Conservation (phyloP, 2,888 invertebrate genomes). For the Onchidella celtica region DNA sequence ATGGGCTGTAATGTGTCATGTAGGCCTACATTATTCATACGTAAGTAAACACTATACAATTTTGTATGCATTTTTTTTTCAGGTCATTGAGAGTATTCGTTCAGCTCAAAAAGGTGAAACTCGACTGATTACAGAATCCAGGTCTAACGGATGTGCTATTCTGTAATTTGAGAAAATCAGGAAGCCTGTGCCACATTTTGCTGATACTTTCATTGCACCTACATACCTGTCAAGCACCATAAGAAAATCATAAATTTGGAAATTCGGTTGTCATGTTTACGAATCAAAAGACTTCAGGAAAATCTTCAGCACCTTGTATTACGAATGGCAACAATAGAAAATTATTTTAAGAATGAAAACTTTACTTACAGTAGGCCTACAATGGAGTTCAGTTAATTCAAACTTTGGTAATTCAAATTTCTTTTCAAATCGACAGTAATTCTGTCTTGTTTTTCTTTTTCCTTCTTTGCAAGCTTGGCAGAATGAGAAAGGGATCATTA, state of each 20-base stretch:
- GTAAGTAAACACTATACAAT: too few species aligned
- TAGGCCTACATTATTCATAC: too few species aligned
- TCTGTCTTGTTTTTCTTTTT: background rate
- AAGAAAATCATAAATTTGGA: background rate
- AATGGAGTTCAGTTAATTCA: too few species aligned
- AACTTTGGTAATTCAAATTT: too few species aligned
- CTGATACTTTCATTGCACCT: background rate
- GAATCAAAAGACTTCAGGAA: background rate
- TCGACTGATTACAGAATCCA: constrained; percentile 55
- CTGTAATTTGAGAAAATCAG: constrained; percentile 47
- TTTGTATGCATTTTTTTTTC: too few species aligned
- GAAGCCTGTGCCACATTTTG: background rate
- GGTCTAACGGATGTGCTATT: constrained; percentile 59
- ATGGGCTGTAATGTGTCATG: too few species aligned
- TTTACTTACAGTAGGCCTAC: too few species aligned
- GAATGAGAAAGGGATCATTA: too few species aligned
- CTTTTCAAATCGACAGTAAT: background rate
- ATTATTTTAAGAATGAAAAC: too few species aligned
- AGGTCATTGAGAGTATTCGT: constrained; percentile 62
- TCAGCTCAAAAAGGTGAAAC: constrained; percentile 55
- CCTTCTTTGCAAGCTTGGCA: background rate
- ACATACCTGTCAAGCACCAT: background rate
- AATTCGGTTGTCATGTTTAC: background rate
- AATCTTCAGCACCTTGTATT: background rate
- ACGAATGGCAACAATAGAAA: too few species aligned